A percentile compares a stretch with the other conserved stretches of the same genome.
phyloP scores from a whole-genome alignment of 2,797 vertebrate species.

The Rhabdophis nuchalis region DNA sequence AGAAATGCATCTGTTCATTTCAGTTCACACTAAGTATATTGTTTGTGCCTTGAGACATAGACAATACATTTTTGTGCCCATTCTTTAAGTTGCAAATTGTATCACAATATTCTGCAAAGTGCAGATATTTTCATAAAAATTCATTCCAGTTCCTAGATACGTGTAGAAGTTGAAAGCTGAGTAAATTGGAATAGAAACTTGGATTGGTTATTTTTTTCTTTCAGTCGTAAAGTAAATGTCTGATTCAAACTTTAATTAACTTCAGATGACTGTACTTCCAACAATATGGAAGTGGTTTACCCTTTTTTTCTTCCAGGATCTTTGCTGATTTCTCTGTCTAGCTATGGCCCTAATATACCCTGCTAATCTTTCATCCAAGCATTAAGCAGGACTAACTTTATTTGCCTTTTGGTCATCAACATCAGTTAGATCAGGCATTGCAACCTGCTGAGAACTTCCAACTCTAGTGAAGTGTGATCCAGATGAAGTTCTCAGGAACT shows the following conservation, averaged over 20 bases:
- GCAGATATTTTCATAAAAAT: background rate
- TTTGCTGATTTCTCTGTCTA: background rate
- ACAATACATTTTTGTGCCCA: background rate
- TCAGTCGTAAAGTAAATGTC: background rate
- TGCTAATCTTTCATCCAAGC: background rate
- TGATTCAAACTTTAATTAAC: background rate
- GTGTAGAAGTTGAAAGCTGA: background rate
- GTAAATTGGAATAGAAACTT: background rate
- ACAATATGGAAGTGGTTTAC: background rate
- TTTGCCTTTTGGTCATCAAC: background rate
- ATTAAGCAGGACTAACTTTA: background rate
- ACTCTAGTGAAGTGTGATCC: background rate
- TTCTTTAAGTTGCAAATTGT: background rate
- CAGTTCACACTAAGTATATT: background rate
- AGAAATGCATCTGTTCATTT: conserved; percentile 18
- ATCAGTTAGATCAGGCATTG: background rate
- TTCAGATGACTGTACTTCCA: background rate
- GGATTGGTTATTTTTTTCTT: background rate
- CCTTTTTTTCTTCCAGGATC: background rate
- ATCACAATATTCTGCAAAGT: background rate
- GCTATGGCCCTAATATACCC: background rate
- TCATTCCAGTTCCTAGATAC: background rate
- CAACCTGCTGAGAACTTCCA: background rate
- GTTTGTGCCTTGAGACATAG: background rate
- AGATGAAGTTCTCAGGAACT: background rate